A percentile compares a stretch with the other conserved stretches of the same genome.
Conservation (phyloP, 2,113 vertebrate species). For the Crotalus helleri region DNA sequence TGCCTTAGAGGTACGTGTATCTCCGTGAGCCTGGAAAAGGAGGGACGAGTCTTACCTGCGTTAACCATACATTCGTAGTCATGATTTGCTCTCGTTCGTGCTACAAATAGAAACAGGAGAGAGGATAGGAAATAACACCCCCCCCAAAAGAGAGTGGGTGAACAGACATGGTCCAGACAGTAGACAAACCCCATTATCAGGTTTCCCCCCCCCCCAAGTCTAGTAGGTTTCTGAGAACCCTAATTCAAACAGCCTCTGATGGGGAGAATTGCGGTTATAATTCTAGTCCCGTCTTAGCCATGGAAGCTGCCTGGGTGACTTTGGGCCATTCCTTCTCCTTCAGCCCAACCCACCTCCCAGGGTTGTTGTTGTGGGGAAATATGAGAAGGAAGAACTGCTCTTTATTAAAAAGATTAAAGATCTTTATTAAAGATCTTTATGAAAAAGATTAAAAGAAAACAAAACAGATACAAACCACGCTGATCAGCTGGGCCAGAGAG, state of each 20-base stretch:
- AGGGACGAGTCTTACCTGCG: slow-evolving; percentile 74
- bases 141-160: not conserved
- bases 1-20: too few species aligned
- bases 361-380: not conserved
- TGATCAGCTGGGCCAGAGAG: slow-evolving; percentile 92
- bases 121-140: not conserved
- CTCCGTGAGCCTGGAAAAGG: accelerated
- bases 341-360: not conserved
- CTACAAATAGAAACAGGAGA: slow-evolving; percentile 58
- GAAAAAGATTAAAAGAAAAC: not conserved
- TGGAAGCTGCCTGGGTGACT: too few species aligned
- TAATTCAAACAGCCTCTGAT: not conserved
- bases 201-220: not conserved
- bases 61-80: slow-evolving; percentile 94
- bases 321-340: not conserved
- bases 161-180: not conserved
- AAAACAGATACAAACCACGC: slow-evolving; percentile 80
- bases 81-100: slow-evolving; percentile 93
- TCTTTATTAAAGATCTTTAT: too few species aligned
- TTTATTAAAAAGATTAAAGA: too few species aligned
- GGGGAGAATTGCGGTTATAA: not conserved
- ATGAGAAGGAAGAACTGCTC: not conserved
- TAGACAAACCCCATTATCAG: not conserved
- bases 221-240: not conserved
- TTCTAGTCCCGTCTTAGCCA: not conserved